These are phyloP conservation scores for Ichneumon xanthorius DNA, from an alignment of 2,888 invertebrate genomes.

Conservation along the genomic window DNA sequence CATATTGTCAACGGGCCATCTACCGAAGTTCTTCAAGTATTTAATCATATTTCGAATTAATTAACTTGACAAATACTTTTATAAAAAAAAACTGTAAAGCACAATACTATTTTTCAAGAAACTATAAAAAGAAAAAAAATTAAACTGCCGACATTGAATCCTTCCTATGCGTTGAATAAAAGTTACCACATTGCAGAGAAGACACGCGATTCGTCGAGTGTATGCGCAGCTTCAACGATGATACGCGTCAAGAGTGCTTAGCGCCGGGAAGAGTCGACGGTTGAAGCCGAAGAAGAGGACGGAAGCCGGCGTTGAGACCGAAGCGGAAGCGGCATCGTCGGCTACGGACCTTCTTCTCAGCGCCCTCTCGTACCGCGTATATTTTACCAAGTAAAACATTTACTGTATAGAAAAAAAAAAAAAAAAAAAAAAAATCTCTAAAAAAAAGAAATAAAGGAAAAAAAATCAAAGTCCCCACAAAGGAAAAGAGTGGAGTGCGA, in stretches of 20 bases:
- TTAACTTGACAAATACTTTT: no score
- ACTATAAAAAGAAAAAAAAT: no score
- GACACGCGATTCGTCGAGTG: background rate
- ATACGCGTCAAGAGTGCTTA: constrained; percentile 4
- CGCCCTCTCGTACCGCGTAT: background rate
- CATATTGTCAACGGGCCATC: no score
- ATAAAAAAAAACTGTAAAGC: no score
- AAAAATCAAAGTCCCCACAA: background rate
- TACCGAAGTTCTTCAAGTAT: no score
- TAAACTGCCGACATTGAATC: background rate
- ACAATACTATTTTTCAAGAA: no score
- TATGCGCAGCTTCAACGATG: background rate
- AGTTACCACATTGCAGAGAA: background rate
- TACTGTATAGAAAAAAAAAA: constrained; percentile 22
- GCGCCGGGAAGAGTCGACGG: constrained; percentile 6
- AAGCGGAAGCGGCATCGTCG: constrained; percentile 17
- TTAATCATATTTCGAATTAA: no score
- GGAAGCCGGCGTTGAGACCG: background rate
- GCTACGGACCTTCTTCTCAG: constrained; percentile 11
- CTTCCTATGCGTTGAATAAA: background rate
- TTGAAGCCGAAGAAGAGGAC: constrained; percentile 20
- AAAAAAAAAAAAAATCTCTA: background rate
- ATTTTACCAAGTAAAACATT: constrained; percentile 32
- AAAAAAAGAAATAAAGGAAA: background rate
- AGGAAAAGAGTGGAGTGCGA: constrained; percentile 5